Evolutionary conservation across 1,140 invertebrate genomes (phyloP).

Genomic region (Bombus sibiricus): DNA sequence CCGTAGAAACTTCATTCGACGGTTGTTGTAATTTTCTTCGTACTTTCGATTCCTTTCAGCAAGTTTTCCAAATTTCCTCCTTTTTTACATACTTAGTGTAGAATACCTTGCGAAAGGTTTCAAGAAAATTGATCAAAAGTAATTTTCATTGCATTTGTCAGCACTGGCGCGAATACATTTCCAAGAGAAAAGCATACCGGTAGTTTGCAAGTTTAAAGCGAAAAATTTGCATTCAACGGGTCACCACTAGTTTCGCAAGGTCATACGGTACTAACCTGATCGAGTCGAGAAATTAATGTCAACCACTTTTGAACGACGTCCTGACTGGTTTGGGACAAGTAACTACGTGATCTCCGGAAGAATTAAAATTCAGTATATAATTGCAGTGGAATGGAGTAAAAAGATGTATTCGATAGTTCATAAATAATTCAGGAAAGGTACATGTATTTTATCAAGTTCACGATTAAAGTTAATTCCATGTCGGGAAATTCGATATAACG

Average conservation of each 20-base stretch:
- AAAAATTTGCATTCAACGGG: constrained; percentile 23
- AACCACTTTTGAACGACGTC: constrained; percentile 4
- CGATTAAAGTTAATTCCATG: neutral
- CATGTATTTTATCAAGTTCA: neutral
- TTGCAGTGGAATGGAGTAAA: constrained; percentile 1
- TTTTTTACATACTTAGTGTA: no score
- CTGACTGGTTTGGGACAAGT: neutral
- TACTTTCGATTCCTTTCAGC: no score
- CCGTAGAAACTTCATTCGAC: no score
- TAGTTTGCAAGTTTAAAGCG: constrained; percentile 4
- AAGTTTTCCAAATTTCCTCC: no score
- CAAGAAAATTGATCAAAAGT: neutral
- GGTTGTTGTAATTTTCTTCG: no score
- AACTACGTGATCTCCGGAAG: neutral
- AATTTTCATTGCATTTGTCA: neutral
- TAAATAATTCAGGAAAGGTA: constrained; percentile 24
- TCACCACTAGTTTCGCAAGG: constrained; percentile 45
- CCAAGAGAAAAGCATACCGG: neutral
- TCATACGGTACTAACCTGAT: constrained; percentile 34
- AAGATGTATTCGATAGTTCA: neutral
- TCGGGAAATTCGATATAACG: neutral
- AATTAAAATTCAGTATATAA: constrained; percentile 31
- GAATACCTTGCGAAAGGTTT: neutral
- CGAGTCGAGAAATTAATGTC: constrained; percentile 48
- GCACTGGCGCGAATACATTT: constrained; percentile 5